Evolutionary conservation across 2,797 vertebrate species (phyloP).

Genomic region (Acrossocheilus fasciatus): DNA sequence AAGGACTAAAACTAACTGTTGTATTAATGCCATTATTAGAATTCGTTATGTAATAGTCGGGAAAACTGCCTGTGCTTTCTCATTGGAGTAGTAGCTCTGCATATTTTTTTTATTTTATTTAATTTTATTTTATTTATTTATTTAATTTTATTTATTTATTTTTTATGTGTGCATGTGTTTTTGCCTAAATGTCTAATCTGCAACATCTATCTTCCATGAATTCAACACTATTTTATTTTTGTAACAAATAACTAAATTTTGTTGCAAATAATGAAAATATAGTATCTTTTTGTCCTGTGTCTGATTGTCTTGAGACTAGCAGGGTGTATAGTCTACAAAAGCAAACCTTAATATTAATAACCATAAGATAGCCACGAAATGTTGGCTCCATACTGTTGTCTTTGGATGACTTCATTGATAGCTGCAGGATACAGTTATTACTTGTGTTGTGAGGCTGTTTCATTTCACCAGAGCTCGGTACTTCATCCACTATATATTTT

Average conservation of each 20-base stretch:
- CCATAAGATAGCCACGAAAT: background rate
- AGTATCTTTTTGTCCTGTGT: background rate
- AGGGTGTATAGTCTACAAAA: background rate
- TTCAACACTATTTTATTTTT: background rate
- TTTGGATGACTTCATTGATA: slow-evolving; percentile 15
- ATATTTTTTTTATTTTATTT: too few species aligned
- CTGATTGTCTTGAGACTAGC: background rate
- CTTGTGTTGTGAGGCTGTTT: slow-evolving; percentile 45
- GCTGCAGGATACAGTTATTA: background rate
- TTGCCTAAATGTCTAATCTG: background rate
- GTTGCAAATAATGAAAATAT: background rate
- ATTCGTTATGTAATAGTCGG: background rate
- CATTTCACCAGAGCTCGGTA: slow-evolving; percentile 45
- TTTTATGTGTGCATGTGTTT: background rate
- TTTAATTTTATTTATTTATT: too few species aligned
- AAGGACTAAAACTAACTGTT: background rate
- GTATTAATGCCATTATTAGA: background rate
- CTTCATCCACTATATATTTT: slow-evolving; percentile 70
- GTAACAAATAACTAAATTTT: background rate
- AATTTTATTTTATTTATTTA: too few species aligned
- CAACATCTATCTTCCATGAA: background rate
- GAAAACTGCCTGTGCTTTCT: background rate
- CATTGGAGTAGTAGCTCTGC: background rate
- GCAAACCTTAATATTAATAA: background rate
- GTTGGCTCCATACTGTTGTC: background rate